A percentile compares a stretch with the other conserved stretches of the same genome.
Conservation (phyloP, 35 echinoderm and acorn worm species). For the Heliocidaris erythrogramma region DNA sequence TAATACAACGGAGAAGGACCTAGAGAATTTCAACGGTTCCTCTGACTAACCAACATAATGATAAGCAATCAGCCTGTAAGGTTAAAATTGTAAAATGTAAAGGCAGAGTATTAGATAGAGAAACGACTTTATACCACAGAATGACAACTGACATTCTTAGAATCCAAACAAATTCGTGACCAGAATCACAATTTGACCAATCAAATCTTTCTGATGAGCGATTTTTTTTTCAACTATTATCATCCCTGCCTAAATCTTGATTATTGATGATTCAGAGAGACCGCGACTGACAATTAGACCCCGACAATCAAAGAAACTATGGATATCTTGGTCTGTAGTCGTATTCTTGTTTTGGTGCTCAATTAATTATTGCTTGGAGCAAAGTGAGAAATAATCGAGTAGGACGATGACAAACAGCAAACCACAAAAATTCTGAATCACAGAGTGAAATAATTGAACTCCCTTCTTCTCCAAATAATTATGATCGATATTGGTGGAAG, state of each 20-base stretch:
- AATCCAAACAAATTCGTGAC: neutral
- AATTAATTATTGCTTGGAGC: constrained; percentile 6
- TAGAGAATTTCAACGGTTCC: no score
- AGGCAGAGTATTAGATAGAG: no score
- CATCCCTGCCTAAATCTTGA: neutral
- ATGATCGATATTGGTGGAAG: constrained; percentile 24
- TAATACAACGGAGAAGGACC: no score
- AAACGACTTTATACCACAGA: neutral
- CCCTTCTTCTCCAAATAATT: neutral
- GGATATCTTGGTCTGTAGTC: neutral
- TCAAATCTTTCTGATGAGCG: neutral
- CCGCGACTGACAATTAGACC: neutral
- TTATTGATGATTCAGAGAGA: neutral
- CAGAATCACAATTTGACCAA: neutral
- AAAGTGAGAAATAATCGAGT: constrained; percentile 24
- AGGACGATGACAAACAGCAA: constrained; percentile 28
- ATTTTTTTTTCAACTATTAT: neutral
- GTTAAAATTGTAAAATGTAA: neutral
- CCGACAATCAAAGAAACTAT: neutral
- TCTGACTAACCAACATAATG: no score
- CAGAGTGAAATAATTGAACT: neutral
- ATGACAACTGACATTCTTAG: neutral
- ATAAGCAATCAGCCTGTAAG: neutral
- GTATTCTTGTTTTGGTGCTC: neutral
- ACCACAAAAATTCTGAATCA: constrained; percentile 15